A percentile compares a stretch with the other conserved stretches of the same genome.
Evolutionary conservation across 2,113 vertebrate species (phyloP).

Genomic region (Pelmatolapia mariae): DNA sequence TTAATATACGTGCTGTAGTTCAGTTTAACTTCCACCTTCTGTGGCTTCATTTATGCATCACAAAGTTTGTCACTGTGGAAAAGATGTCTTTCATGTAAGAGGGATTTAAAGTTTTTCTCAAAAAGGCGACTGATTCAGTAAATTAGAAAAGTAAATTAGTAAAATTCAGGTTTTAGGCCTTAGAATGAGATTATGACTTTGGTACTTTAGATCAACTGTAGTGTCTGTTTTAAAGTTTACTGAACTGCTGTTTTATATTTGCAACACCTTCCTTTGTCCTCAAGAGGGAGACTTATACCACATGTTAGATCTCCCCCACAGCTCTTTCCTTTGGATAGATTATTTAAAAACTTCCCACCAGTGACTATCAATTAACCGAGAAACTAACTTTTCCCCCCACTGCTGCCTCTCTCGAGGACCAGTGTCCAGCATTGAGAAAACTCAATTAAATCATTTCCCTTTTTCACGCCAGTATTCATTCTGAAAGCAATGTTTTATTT

Average conservation of each 20-base stretch:
- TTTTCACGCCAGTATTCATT: background rate
- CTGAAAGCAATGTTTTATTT: background rate
- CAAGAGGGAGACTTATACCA: slow-evolving; percentile 52
- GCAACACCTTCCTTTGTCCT: slow-evolving; percentile 17
- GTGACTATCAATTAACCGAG: background rate
- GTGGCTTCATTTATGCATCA: background rate
- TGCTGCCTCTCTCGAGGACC: background rate
- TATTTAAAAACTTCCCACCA: background rate
- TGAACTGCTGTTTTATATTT: background rate
- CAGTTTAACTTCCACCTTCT: background rate
- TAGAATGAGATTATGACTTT: background rate
- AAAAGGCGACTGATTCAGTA: background rate
- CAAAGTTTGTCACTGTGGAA: background rate
- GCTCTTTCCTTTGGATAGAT: background rate
- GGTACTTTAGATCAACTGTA: background rate
- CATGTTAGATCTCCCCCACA: background rate
- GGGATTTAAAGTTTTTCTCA: background rate
- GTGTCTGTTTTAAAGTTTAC: background rate
- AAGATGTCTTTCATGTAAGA: background rate
- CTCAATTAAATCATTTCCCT: background rate
- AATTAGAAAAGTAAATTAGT: background rate
- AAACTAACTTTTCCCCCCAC: background rate
- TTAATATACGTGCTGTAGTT: background rate
- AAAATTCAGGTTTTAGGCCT: background rate
- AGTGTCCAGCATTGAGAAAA: background rate